Base-by-base conservation (phyloP, 2,888 invertebrate species). In the Cantharis rustica region DNA sequence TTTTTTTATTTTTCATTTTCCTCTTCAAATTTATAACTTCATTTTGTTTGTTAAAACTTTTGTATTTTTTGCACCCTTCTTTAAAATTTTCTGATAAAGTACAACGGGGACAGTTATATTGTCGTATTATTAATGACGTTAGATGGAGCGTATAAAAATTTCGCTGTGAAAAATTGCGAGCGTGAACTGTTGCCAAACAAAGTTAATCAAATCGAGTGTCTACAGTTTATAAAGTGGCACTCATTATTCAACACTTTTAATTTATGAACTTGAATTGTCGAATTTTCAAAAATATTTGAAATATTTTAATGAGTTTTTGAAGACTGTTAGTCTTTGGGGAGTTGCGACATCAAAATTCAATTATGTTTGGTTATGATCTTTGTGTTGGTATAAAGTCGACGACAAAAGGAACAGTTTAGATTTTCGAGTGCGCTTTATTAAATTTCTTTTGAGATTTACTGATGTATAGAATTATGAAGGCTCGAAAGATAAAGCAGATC, bases 181-280 rank as follows among this genome's bases (percentile, higher is more conserved):
- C 76, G 68, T 69, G 76, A 78, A 76, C 76, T 66, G 63, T 78
- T 71, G 69, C 72, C 71, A 76, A 78, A 78, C 75, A 78, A 78
- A 78, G 73, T 78, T 78, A 78, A 78, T 78, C 75, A 78, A 78
- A 78, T 78, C 78, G 78, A 78, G 78, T 78, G 78, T 78, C 78
- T 78, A 47, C 78, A 78, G 73, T 75, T 78, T 78, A 78, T 78
- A 75, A 78, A 78, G 72, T 72, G 72, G 68, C 63, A 72, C 75
- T 75, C 78, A 78, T 78, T 78, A 78, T 75, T 78, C 75, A 75
- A 75, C 73, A 66, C 75, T 78, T 72, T 75, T 27, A 73, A 75
- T 16, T 72, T 71, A 17, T 69, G 73, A 78, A 72, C 47, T 47
- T 2, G 78, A 71, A 61, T 75, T 69, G 63, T 69, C 69, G 61